Percentiles rank a stretch among this genome's conserved stretches.
Conservation (phyloP, 2,113 vertebrate genomes). For the Pseudorasbora parva region DNA sequence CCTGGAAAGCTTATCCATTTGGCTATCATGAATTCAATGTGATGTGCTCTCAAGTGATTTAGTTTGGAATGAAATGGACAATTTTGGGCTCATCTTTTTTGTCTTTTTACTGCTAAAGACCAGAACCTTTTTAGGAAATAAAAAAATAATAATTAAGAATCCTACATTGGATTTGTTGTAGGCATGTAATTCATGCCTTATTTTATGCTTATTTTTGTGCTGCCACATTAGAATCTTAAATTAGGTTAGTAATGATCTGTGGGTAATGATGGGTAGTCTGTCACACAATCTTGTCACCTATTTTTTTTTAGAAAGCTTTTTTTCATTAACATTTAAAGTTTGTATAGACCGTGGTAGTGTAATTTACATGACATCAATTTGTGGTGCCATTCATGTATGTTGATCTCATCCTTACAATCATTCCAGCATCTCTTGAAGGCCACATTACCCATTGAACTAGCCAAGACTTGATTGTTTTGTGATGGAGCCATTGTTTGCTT, state of each 20-base stretch:
- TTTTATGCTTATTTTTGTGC: not conserved
- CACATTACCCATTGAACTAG: not conserved
- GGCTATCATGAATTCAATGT: not conserved
- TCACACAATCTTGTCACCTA: not conserved
- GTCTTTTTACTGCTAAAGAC: not conserved
- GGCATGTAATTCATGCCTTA: not conserved
- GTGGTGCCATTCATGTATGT: not conserved
- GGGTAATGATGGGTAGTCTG: not conserved
- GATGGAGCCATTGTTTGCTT: conserved; percentile 32
- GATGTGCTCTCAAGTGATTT: not conserved
- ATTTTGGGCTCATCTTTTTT: too few species aligned
- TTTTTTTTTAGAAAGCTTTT: not conserved
- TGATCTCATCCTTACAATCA: not conserved
- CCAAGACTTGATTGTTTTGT: not conserved
- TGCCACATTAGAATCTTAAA: too few species aligned
- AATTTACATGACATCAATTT: not conserved
- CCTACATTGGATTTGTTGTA: not conserved
- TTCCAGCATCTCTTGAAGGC: conserved; percentile 4
- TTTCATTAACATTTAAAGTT: not conserved
- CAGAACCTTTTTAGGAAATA: not conserved
- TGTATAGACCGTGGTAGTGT: not conserved
- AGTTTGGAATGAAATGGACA: not conserved
- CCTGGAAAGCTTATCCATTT: not conserved
- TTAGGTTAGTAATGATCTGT: not conserved
- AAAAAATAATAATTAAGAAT: too few species aligned